Evolutionary conservation across 2,797 vertebrate genomes (phyloP).

Genomic region (Knipowitschia caucasica): DNA sequence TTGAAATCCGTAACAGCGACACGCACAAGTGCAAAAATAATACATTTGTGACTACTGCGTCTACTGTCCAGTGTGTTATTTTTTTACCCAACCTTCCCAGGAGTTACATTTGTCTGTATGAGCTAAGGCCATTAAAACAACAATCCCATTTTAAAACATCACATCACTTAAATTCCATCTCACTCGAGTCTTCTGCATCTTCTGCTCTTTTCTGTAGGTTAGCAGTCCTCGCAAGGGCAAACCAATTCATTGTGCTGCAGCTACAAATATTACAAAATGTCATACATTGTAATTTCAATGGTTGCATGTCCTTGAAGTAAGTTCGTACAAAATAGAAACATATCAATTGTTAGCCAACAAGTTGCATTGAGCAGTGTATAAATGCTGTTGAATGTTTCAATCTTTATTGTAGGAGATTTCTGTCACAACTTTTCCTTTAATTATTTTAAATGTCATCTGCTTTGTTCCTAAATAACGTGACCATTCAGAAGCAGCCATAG

Average conservation of each 20-base stretch:
- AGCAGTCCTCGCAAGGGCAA: conserved; percentile 31
- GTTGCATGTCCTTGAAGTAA: no score
- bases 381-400: no score
- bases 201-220: conserved; percentile 46
- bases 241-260: conserved; percentile 8
- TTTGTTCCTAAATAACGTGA: no score
- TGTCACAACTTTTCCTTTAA: no score
- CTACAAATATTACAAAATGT: neutral
- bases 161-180: conserved; percentile 30
- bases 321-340: no score
- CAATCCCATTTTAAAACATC: conserved; percentile 51
- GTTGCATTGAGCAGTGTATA: no score
- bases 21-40: conserved; percentile 65
- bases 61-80: conserved; percentile 7
- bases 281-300: no score
- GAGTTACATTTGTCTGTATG: conserved; percentile 46
- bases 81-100: conserved; percentile 38
- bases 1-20: conserved; percentile 38
- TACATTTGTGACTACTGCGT: conserved; percentile 45
- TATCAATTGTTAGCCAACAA: no score
- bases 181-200: conserved; percentile 27
- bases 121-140: conserved; percentile 60
- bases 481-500: neutral
- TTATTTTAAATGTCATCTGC: no score
- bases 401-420: no score